A percentile compares a stretch with the other conserved stretches of the same genome.
phyloP scores from a whole-genome alignment of 2,797 vertebrate genomes.

The Sus cebifrons region DNA sequence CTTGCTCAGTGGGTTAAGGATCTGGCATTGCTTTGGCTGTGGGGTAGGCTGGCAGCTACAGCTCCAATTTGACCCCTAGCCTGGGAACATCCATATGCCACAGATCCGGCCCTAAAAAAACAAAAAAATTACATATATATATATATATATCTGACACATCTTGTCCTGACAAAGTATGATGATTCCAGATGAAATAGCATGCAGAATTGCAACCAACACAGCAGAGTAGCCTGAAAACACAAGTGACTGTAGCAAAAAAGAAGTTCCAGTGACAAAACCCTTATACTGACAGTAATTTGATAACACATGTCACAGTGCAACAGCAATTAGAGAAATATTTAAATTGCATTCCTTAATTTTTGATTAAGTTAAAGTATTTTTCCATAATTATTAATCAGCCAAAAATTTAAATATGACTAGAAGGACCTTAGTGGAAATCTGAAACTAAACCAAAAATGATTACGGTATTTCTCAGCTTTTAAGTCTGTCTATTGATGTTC shows the following conservation, averaged over 20 bases:
- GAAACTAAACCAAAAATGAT: background rate
- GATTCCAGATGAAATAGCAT: slow-evolving; percentile 28
- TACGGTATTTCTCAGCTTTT: background rate
- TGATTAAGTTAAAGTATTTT: slow-evolving; percentile 15
- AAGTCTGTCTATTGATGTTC: background rate
- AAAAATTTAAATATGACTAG: slow-evolving; percentile 19
- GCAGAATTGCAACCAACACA: background rate
- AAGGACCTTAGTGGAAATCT: slow-evolving; percentile 18
- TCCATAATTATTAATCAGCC: background rate
- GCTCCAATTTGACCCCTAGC: no score
- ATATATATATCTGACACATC: background rate
- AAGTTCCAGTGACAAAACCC: background rate
- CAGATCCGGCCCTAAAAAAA: no score
- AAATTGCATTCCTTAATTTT: background rate
- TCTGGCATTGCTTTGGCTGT: no score
- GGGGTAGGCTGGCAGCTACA: no score
- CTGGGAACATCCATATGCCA: no score
- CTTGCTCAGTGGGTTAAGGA: no score
- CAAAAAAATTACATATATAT: no score
- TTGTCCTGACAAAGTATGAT: background rate
- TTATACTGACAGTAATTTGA: background rate
- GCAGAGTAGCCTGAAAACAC: background rate
- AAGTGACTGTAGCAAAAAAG: background rate
- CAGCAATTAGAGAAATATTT: background rate
- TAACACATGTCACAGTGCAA: background rate